Evolutionary conservation across 1,140 invertebrate genomes (phyloP).

Genomic region (Danaus plexippus): DNA sequence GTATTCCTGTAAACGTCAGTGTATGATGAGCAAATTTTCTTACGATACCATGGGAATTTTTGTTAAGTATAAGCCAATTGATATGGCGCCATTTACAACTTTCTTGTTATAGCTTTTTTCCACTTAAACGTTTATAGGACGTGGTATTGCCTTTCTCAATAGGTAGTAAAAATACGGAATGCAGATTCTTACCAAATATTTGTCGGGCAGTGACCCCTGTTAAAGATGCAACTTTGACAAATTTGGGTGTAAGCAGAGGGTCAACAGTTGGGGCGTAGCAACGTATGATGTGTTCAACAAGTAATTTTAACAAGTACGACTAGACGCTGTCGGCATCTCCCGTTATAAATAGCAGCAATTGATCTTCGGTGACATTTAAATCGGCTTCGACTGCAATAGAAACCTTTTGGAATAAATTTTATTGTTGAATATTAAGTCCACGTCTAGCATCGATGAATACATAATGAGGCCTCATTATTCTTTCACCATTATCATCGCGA

Average conservation of each 20-base stretch:
- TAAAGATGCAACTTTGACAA: conserved; percentile 27
- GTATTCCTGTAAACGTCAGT: conserved; percentile 25
- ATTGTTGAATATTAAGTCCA: conserved; percentile 13
- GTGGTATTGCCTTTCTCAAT: conserved; percentile 27
- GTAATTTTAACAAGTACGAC: conserved; percentile 25
- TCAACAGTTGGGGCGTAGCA: conserved; percentile 29
- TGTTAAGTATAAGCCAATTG: conserved; percentile 29
- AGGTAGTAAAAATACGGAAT: conserved; percentile 20
- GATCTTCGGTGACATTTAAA: conserved; percentile 5
- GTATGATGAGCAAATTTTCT: conserved; percentile 20
- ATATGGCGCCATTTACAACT: conserved; percentile 21
- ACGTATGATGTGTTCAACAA: conserved; percentile 27
- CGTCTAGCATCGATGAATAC: conserved; percentile 14
- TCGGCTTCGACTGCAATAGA: conserved; percentile 2
- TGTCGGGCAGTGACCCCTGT: conserved; percentile 28
- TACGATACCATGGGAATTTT: conserved; percentile 33
- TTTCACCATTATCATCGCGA: conserved; percentile 25
- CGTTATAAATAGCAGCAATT: conserved; percentile 20
- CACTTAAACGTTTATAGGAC: conserved; percentile 17
- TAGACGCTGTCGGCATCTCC: conserved; percentile 27
- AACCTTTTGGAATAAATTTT: conserved; percentile 15
- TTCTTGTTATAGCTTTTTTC: conserved; percentile 21
- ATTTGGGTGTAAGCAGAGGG: conserved; percentile 18
- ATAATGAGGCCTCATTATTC: conserved; percentile 19
- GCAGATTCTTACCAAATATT: conserved; percentile 28